phyloP scores from a whole-genome alignment of 53 echinoderm and acorn worm genomes.

The Paracentrotus lividus region DNA sequence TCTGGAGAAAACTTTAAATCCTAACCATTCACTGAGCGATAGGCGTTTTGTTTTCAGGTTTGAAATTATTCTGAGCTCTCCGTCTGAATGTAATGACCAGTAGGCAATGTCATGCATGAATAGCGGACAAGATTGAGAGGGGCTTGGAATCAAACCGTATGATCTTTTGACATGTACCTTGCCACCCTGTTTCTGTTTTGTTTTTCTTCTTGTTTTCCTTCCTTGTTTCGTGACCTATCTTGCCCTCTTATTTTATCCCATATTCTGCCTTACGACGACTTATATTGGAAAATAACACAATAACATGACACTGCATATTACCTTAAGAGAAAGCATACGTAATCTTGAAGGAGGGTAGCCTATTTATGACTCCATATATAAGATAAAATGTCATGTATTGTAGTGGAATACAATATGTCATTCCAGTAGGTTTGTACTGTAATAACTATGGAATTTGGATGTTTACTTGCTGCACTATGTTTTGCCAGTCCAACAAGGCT shows the following conservation, averaged over 20 bases:
- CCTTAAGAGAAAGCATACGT: slow-evolving; percentile 67
- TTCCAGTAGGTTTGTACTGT: too few species aligned
- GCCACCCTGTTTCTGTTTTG: slow-evolving; percentile 68
- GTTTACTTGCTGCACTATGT: too few species aligned
- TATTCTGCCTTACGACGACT: too few species aligned
- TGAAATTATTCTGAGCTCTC: slow-evolving; percentile 43
- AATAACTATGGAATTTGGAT: too few species aligned
- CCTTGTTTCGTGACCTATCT: too few species aligned
- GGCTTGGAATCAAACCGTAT: slow-evolving; percentile 78
- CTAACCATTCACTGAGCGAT: slow-evolving; percentile 46
- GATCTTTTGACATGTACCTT: slow-evolving; percentile 68
- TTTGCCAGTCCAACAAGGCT: too few species aligned
- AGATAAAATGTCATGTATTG: too few species aligned
- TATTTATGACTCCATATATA: too few species aligned
- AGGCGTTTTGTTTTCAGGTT: slow-evolving; percentile 11
- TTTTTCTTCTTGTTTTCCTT: slow-evolving; percentile 74
- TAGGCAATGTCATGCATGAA: slow-evolving; percentile 81
- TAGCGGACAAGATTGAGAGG: slow-evolving; percentile 69
- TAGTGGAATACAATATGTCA: too few species aligned
- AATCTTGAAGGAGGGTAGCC: slow-evolving; percentile 46
- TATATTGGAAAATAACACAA: too few species aligned
- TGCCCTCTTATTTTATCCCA: too few species aligned
- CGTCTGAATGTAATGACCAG: slow-evolving; percentile 68
- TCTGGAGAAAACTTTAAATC: not conserved
- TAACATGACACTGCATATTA: too few species aligned